These are phyloP conservation scores for Asobara japonica DNA, from an alignment of 1,140 invertebrate genomes.

Conservation along the genomic window DNA sequence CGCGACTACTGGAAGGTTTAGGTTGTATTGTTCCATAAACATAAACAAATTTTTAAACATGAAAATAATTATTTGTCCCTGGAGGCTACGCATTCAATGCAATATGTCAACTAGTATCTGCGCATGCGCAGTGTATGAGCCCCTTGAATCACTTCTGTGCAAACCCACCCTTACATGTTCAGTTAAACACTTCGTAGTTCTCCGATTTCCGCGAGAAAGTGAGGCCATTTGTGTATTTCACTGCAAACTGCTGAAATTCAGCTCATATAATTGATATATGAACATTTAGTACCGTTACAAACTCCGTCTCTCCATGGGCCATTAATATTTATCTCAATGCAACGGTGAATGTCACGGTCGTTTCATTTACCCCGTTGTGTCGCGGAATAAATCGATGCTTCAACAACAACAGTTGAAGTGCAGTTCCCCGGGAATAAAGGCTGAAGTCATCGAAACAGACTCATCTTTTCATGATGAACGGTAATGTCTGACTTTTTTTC, in stretches of 20 bases:
- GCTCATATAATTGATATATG: too few species aligned
- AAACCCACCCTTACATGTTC: neutral
- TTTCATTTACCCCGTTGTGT: neutral
- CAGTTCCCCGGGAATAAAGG: conserved; percentile 29
- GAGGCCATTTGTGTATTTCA: too few species aligned
- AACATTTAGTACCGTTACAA: too few species aligned
- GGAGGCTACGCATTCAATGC: too few species aligned
- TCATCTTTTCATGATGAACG: conserved; percentile 33
- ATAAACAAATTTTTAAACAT: too few species aligned
- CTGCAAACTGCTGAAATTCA: too few species aligned
- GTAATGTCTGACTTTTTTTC: conserved; percentile 28
- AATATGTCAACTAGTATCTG: too few species aligned
- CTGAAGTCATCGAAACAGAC: conserved; percentile 34
- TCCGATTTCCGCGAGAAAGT: neutral
- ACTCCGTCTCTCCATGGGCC: neutral
- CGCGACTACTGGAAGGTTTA: too few species aligned
- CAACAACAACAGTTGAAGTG: conserved; percentile 37
- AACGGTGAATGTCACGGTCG: neutral
- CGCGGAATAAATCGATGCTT: conserved; percentile 36
- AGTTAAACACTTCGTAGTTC: neutral
- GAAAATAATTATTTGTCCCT: too few species aligned
- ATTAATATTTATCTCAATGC: neutral
- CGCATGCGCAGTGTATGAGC: too few species aligned
- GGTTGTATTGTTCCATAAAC: too few species aligned
- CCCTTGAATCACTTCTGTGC: neutral